Conservation (phyloP, 2,797 vertebrate species). For the Semotilus atromaculatus region DNA sequence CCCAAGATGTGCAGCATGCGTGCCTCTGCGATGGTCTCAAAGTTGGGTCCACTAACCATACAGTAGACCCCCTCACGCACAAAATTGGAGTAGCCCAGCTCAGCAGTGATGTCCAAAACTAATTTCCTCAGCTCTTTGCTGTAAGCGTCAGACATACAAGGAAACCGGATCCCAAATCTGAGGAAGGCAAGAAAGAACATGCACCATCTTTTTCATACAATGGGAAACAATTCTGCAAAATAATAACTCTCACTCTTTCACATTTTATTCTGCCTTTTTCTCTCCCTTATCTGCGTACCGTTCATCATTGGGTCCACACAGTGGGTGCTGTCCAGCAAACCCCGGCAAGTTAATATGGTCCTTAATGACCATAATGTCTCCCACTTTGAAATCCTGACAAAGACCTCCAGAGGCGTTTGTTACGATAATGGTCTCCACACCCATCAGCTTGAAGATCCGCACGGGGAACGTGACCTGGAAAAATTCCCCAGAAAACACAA, state of each 20-base stretch:
- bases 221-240: background rate
- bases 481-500: constrained; percentile 7
- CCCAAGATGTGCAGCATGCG: constrained; percentile 75
- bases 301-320: constrained; percentile 78
- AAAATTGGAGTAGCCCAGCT: constrained; percentile 71
- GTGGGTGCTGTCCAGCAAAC: constrained; percentile 75
- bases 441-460: constrained; percentile 76
- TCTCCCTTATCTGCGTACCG: constrained; percentile 58
- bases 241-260: background rate
- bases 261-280: background rate
- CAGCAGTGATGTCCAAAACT: constrained; percentile 63
- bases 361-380: constrained; percentile 80
- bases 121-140: constrained; percentile 72
- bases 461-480: constrained; percentile 75
- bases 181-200: background rate
- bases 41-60: constrained; percentile 80
- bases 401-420: constrained; percentile 78
- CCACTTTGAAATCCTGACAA: constrained; percentile 76
- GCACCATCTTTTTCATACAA: background rate
- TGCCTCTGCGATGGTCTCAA: constrained; percentile 79
- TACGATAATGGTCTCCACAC: constrained; percentile 73
- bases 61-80: constrained; percentile 76
- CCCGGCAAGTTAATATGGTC: constrained; percentile 80
- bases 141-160: constrained; percentile 79
- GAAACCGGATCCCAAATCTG: constrained; percentile 78